A percentile compares a stretch with the other conserved stretches of the same genome.
Conservation (phyloP, 2,113 vertebrate species). For the Ramphastos sulfuratus region DNA sequence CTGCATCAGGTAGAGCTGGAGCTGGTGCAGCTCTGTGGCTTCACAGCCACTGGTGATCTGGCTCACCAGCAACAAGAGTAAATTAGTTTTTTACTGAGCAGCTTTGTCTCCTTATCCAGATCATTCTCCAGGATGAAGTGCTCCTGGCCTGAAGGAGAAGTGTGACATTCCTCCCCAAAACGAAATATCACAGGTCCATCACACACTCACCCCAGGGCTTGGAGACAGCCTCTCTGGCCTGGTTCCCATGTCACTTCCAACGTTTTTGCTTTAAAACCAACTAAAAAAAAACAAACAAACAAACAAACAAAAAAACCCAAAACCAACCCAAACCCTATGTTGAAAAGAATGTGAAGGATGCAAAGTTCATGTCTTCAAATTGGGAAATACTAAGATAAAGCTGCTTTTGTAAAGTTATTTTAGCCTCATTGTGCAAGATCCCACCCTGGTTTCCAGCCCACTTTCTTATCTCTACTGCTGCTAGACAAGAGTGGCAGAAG, state of each 20-base stretch:
- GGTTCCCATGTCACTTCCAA: not conserved
- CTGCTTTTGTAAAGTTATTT: not conserved
- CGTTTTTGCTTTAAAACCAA: not conserved
- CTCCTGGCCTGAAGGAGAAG: not conserved
- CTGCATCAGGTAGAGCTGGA: not conserved
- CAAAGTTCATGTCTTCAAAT: not conserved
- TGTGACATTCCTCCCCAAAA: conserved; percentile 23
- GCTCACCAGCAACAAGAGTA: not conserved
- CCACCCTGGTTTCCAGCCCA: not conserved
- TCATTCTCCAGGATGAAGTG: not conserved
- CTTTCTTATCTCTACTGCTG: not conserved
- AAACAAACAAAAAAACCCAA: too few species aligned
- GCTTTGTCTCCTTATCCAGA: not conserved
- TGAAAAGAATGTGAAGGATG: not conserved
- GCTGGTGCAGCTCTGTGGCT: not conserved
- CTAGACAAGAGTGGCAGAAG: not conserved
- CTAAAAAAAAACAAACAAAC: too few species aligned
- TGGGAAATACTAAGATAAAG: not conserved
- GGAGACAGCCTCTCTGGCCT: not conserved
- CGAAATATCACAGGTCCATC: not conserved
- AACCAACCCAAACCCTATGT: not conserved
- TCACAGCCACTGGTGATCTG: not conserved
- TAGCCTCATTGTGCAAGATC: not conserved
- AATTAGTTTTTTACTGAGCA: not conserved
- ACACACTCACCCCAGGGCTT: accelerated